Conservation (phyloP, 2,113 vertebrate genomes). For the Butorides virescens region DNA sequence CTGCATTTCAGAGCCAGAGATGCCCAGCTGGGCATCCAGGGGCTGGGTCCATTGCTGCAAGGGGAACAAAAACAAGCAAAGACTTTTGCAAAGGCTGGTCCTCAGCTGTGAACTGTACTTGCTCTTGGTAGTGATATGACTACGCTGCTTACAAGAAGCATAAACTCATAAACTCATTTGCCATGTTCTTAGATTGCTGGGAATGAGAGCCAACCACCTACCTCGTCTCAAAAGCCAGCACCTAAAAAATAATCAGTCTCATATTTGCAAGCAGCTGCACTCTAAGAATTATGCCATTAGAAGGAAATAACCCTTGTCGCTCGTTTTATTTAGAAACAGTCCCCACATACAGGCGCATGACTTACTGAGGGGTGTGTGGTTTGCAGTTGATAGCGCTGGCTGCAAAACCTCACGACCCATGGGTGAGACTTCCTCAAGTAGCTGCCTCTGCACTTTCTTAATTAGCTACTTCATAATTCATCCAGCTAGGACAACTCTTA, state of each 20-base stretch:
- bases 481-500: not conserved
- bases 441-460: not conserved
- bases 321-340: not conserved
- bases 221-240: not conserved
- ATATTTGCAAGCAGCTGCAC: not conserved
- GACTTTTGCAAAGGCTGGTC: not conserved
- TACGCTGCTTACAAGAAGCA: constrained; percentile 21
- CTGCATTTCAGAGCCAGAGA: not conserved
- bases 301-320: not conserved
- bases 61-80: not conserved
- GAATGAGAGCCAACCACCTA: not conserved
- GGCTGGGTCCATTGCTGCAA: not conserved
- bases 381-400: not conserved
- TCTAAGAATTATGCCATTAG: constrained; percentile 1
- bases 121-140: not conserved
- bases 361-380: not conserved
- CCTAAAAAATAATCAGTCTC: not conserved
- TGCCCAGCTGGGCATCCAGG: not conserved
- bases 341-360: rapidly evolving
- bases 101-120: not conserved
- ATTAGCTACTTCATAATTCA: not conserved
- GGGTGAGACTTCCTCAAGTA: not conserved
- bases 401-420: not conserved
- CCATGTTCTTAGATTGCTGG: not conserved
- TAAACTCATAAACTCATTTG: not conserved